phyloP scores from a whole-genome alignment of 2,888 invertebrate genomes.

The Brachypterus glaber region DNA sequence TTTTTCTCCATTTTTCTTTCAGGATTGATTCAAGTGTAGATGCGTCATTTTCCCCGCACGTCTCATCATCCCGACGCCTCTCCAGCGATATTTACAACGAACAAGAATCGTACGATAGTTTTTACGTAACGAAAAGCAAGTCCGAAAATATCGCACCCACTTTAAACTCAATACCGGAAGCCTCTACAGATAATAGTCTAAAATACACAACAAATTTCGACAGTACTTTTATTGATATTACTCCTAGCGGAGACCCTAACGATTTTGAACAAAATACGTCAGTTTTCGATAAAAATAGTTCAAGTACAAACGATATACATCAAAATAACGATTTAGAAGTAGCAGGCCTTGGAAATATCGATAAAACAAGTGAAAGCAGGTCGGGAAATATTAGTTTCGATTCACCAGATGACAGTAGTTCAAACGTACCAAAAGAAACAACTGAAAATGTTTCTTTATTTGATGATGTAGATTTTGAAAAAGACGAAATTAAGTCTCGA shows the following conservation, averaged over 20 bases:
- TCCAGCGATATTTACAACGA: constrained; percentile 30
- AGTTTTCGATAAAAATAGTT: constrained; percentile 11
- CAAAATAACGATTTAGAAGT: too few relatives aligned
- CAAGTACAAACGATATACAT: too few relatives aligned
- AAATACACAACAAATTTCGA: not conserved
- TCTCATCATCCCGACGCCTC: constrained; percentile 26
- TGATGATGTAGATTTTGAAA: too few relatives aligned
- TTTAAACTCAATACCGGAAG: constrained; percentile 23
- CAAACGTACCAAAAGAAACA: too few relatives aligned
- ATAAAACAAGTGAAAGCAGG: too few relatives aligned
- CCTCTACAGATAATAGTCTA: constrained; percentile 11
- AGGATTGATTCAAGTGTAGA: constrained; percentile 22
- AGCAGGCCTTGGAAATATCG: too few relatives aligned
- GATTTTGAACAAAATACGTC: constrained; percentile 15
- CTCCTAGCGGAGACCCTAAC: constrained; percentile 23
- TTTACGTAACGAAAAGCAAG: constrained; percentile 27
- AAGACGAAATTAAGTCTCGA: too few relatives aligned
- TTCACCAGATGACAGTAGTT: too few relatives aligned
- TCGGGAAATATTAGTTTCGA: too few relatives aligned
- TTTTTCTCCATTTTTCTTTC: too few relatives aligned
- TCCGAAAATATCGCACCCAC: constrained; percentile 14
- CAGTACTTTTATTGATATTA: constrained; percentile 18
- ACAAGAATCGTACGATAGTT: constrained; percentile 27
- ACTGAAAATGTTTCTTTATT: too few relatives aligned
- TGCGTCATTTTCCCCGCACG: constrained; percentile 28